Base-by-base conservation (phyloP, 2,113 vertebrate genomes). In the Corythornis vintsioides region DNA sequence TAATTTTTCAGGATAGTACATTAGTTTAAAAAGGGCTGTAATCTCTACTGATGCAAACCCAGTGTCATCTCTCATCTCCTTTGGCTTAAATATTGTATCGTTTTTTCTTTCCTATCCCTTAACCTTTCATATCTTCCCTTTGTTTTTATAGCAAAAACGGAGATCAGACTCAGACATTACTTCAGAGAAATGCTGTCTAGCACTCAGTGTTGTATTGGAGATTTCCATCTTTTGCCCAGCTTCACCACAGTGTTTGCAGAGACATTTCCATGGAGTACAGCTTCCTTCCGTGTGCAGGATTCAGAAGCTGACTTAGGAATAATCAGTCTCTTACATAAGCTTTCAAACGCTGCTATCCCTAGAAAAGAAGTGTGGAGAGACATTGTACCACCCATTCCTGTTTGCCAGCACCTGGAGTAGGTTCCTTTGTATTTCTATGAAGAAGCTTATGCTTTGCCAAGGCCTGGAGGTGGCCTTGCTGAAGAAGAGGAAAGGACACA, bases 281-380 rank as follows among this genome's bases (percentile, higher is more conserved):
- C 19, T 14, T 9, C 33, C 9, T 61, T 73, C 20, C 35, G 21
- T 42, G 10, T 1, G 0, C 29, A 70, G 45, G 52, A n/a, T 83
- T 77, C 38, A 64, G 69, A 85, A 88, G 42, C 22, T 69, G 29
- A 38, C 12, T 11, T 15, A 19, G 57, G 56, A 81, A 72, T 25
- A 71, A 17, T 5, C n/a, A n/a, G 24, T 28, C 25, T 67, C 11
- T 14, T 70, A 19, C 0, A 0, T 5, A 64, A 64, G 9, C n/a
- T 43, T 63, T 61, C 57, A 75, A 45, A 35, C 2, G 11, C 35
- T 81, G 60, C 60, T 65, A 13, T 31, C 29, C 35, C 42, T 8
- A 7, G n/a, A 57, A 50, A 47, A 63, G 40, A 28, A n/a, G n/a
- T 57, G 25, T 5, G 24, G 11, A 74, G 52, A 15, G 26, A 74